phyloP scores from a whole-genome alignment of 1,140 invertebrate genomes.

The Bombus waltoni region DNA sequence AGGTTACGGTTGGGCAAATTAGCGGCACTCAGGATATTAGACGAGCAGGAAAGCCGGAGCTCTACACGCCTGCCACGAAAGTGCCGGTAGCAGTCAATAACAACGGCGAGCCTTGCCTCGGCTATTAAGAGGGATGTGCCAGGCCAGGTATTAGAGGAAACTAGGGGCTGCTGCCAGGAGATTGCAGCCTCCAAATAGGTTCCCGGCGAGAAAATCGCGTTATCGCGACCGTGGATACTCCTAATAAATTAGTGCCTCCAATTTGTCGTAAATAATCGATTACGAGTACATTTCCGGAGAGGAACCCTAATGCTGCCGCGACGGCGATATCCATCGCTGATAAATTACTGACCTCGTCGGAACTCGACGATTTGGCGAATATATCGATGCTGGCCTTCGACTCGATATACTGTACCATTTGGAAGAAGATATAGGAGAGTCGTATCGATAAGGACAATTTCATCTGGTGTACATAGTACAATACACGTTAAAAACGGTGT shows the following conservation, averaged over 20 bases:
- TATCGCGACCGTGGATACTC: conserved; percentile 33
- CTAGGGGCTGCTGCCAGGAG: conserved; percentile 50
- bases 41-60: conserved; percentile 57
- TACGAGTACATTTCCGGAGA: not conserved
- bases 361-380: not conserved
- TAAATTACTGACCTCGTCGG: not conserved
- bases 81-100: conserved; percentile 60
- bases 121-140: conserved; percentile 58
- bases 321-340: not conserved
- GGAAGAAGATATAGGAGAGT: not conserved
- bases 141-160: conserved; percentile 54
- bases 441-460: not conserved
- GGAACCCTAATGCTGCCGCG: not conserved
- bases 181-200: conserved; percentile 47
- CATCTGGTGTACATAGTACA: no score
- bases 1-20: conserved; percentile 76
- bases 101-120: conserved; percentile 53
- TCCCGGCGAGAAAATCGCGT: conserved; percentile 46
- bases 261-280: conserved; percentile 48
- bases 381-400: no score
- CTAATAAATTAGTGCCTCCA: conserved; percentile 15
- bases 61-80: conserved; percentile 38
- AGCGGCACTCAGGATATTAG: conserved; percentile 80
- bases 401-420: not conserved
- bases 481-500: no score